Base-by-base conservation (phyloP, 2,113 vertebrate genomes). In the Stigmatopora argus region DNA sequence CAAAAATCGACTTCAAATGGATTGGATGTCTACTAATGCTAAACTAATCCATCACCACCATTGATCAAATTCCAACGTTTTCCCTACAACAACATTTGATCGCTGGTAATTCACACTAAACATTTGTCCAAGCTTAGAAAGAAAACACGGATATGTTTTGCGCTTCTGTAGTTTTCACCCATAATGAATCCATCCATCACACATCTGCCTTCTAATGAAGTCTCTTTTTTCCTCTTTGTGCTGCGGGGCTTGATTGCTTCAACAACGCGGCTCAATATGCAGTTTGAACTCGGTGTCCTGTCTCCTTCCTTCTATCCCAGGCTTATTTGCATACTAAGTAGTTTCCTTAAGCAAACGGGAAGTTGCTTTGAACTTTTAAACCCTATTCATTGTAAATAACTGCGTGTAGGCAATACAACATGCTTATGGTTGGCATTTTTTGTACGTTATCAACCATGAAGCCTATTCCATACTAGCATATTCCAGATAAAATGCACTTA, bases 121-220 rank as follows among this genome's bases (percentile, higher is more conserved):
- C 11, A 26, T 56, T 15, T 53, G 51, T 31, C 31, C 21, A 56
- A 31, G 21, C 3, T 1, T 56, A 15, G 13, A 6, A 56, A 56
- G 14, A 56, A 56, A 63, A 48, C 38, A 66, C 69, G 68, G 66
- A 65, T 41, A 41, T 72, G 66, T 53, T 73, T 75, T 63, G 56
- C 62, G 26, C 15, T 56, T 66, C 14, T 41, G 69, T 70, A 70
- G 81, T 75, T 84, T 79, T 66, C 71, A 62, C 41, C 55, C 21
- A 17, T 65, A 65, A 75, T 77, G 62, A 70, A 64, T 69, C 64
- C 65, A 88, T 85, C 69, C 79, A 89, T 88, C 72, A 67, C 23
- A 63, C 65, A 73, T 65, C 69, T 86, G 72, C 65, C 62, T 72
- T 84, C 85, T 78, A 89, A 89, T 89, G 83, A 89, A 85, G 74